Base-by-base conservation (phyloP, 2,113 vertebrate genomes). In the Hippocampus barbouri region DNA sequence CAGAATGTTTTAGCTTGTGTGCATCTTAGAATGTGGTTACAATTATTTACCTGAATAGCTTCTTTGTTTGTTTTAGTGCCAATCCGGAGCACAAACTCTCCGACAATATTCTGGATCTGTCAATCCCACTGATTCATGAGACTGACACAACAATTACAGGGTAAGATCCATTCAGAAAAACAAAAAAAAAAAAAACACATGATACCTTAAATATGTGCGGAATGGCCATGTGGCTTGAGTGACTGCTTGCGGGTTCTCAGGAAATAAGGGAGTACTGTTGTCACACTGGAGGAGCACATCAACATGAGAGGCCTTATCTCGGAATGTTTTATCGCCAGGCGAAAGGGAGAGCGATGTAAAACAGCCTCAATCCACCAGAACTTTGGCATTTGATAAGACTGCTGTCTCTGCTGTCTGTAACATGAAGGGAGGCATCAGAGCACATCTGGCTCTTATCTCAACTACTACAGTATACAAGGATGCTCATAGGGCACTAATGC, bases 141-240 rank as follows among this genome's bases (percentile, higher is more conserved):
- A 97, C 98, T 38, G 96, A 98, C 89, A 94, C 95, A 0, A 94
- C 95, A 49, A 89, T 99, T 75, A 96, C 83, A 0, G 96, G 96
- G 97, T 99, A 92, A 94, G 93, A 79, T 53, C 8, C 1, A 20
- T 57, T 45, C 3, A 45, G 14, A 8, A 54, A 20, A 27, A 51
- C 75, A 30, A 34, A 18, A n/a, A 34, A 54, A 61, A 65, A 20
- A n/a, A 10, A 38, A 25, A 34, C 2, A 16, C 27, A 21, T n/a
- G n/a, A 20, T 54, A 23, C 18, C 30, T 34, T 23, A 74, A 68
- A 11, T 3, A 1, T 38, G 60, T 27, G 18, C 41, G 8, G 40
- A n/a, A 25, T 45, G 6, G 21, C 41, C 23, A 72, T 59, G 51
- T 59, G 38, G 75, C 34, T 65, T 68, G 41, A 68, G 27, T 70